phyloP scores from a whole-genome alignment of 2,797 vertebrate genomes.

The Rhinichthys osculus region DNA sequence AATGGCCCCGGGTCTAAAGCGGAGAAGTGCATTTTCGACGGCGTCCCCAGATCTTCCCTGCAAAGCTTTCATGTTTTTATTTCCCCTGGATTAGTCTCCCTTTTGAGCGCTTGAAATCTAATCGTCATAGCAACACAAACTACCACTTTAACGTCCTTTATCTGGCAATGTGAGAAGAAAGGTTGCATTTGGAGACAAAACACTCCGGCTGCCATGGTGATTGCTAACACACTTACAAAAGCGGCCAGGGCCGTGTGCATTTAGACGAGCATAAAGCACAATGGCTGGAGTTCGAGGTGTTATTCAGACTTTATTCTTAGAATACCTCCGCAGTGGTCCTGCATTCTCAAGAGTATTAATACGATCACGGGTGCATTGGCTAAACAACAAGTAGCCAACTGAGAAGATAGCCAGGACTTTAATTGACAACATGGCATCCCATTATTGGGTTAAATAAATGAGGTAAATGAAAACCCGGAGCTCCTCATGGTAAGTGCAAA shows the following conservation, averaged over 20 bases:
- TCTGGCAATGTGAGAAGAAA: conserved; percentile 40
- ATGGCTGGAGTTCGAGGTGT: conserved; percentile 39
- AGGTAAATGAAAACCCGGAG: conserved; percentile 32
- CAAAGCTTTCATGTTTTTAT: conserved; percentile 14
- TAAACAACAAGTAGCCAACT: conserved; percentile 59
- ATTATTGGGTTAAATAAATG: conserved; percentile 67
- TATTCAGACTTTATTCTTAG: conserved; percentile 63
- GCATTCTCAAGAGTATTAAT: conserved; percentile 51
- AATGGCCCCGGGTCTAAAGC: conserved; percentile 35
- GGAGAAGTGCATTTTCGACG: not conserved
- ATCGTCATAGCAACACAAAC: conserved; percentile 66
- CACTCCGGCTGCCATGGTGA: conserved; percentile 51
- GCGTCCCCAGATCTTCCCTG: not conserved
- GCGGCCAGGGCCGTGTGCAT: not conserved
- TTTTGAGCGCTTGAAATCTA: conserved; percentile 47
- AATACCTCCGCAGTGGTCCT: conserved; percentile 34
- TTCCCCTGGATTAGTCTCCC: not conserved
- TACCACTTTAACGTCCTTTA: conserved; percentile 51
- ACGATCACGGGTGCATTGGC: conserved; percentile 47
- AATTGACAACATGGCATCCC: conserved; percentile 66
- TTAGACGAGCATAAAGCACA: conserved; percentile 10
- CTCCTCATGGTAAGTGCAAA: not conserved
- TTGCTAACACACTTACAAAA: conserved; percentile 14
- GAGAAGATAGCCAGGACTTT: conserved; percentile 60
- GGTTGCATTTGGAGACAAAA: conserved; percentile 42